These are phyloP conservation scores for Corythaixoides concolor DNA, from an alignment of 2,113 vertebrate species.

Conservation along the genomic window DNA sequence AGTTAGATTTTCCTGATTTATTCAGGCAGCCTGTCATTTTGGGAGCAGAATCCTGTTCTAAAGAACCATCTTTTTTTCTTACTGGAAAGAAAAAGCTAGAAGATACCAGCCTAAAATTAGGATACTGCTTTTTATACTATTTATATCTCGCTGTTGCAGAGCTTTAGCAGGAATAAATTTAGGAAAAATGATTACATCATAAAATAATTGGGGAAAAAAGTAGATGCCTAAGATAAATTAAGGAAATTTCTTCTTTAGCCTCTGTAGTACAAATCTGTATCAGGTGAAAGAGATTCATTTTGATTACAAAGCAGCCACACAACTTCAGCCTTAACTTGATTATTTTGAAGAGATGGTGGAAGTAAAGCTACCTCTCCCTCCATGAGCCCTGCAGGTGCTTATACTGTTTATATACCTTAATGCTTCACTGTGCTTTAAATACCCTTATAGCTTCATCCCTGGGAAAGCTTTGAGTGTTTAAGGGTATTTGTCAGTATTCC, in stretches of 20 bases:
- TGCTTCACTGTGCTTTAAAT: background rate
- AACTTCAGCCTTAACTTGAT: background rate
- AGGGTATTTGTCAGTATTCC: background rate
- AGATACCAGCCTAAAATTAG: conserved; percentile 48
- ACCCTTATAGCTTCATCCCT: conserved; percentile 8
- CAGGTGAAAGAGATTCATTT: background rate
- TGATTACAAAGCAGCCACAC: background rate
- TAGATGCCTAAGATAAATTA: background rate
- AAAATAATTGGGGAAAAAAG: background rate
- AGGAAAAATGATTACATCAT: background rate
- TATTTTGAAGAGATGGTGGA: background rate
- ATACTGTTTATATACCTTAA: background rate
- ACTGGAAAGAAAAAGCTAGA: background rate
- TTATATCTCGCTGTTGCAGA: conserved; percentile 2
- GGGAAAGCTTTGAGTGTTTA: background rate
- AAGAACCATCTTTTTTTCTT: background rate
- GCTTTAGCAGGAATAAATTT: background rate
- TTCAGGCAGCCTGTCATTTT: background rate
- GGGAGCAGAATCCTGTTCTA: background rate
- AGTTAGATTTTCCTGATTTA: background rate
- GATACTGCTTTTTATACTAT: background rate
- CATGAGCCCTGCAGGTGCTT: background rate
- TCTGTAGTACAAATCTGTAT: background rate
- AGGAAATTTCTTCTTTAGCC: background rate
- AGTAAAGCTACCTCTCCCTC: background rate